phyloP scores from a whole-genome alignment of 2,113 vertebrate species.

The Nannospalax galili region DNA sequence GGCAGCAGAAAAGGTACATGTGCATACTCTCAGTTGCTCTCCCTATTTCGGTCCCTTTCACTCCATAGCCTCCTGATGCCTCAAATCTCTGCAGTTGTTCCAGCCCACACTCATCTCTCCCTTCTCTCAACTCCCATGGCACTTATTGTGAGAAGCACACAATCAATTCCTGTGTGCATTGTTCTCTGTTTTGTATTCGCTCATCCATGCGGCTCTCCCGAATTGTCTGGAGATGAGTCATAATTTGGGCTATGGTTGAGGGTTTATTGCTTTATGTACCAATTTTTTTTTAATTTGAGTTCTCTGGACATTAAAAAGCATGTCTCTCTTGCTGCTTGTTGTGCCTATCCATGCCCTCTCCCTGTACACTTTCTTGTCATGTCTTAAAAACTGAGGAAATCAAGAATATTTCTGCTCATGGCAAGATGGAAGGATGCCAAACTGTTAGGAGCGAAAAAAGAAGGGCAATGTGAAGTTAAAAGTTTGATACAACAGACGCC shows the following conservation, averaged over 20 bases:
- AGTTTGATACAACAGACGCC: neutral
- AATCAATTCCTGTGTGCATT: constrained; percentile 62
- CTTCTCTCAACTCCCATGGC: neutral
- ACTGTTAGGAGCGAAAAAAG: neutral
- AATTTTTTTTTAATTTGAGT: too few species aligned
- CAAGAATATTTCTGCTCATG: neutral
- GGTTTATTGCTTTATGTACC: constrained; percentile 15
- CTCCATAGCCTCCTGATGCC: neutral
- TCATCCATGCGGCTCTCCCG: neutral
- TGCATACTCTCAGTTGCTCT: fast-evolving
- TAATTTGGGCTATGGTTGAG: constrained; percentile 39
- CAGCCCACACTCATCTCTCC: constrained; percentile 11
- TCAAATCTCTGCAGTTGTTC: neutral
- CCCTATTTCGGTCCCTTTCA: fast-evolving
- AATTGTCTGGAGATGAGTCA: constrained; percentile 71
- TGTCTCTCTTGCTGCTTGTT: neutral
- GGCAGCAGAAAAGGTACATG: neutral
- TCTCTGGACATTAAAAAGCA: neutral
- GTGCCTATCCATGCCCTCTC: neutral
- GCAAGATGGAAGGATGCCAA: neutral
- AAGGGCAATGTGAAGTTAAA: neutral
- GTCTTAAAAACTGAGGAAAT: neutral
- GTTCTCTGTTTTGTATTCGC: constrained; percentile 37
- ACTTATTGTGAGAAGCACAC: constrained; percentile 40
- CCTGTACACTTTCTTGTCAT: neutral